Evolutionary conservation across 1,140 invertebrate genomes (phyloP), one percentile per base, ranked within the genome.

Genomic region (Temnothorax curvispinosus): DNA sequence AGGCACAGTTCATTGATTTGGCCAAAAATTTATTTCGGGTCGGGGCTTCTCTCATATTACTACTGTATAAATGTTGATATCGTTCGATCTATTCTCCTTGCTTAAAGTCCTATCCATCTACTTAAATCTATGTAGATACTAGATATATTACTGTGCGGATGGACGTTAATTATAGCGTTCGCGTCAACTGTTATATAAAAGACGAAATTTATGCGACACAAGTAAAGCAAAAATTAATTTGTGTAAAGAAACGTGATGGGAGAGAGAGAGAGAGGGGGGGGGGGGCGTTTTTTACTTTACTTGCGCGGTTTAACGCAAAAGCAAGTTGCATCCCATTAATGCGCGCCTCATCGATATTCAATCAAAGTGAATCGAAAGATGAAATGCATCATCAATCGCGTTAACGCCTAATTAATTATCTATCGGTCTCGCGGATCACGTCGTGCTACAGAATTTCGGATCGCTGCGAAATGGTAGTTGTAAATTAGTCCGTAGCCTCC

Each of bases 361-460:
- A 52, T 27, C 41, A 32, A 72, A 71, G 15, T n/a, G 69, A 72
- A 50, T 72, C 27, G 69, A 72, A 50, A 72, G 15, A 52, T 9
- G 41, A 69, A 27, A 1, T n/a, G 21, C 27, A 3, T 50, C 21
- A 35, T 11, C 13, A 50, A 47, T 47, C 3, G 44, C 18, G 21
- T 72, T 47, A 72, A 72, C 4, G 44, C 27, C 0, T 50, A 50
- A 50, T 50, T 71, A 32, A 50, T 71, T 27, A 27, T 15, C 6
- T 50, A 47, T 71, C 13, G 67, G 50, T 41, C 15, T 8, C 15
- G 35, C 18, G 32, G 3, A n/a, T 65, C 18, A n/a, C 15, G 35
- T 47, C 21, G 4, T 71, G 5, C n/a, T 15, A 21, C 13, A 47
- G 21, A 50, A 27, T 21, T 47, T 44, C 5, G 9, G n/a, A 69